A percentile compares a stretch with the other conserved stretches of the same genome.
These are phyloP conservation scores for Lasioglossum marginatum DNA, from an alignment of 2,888 invertebrate genomes.

Conservation along the genomic window DNA sequence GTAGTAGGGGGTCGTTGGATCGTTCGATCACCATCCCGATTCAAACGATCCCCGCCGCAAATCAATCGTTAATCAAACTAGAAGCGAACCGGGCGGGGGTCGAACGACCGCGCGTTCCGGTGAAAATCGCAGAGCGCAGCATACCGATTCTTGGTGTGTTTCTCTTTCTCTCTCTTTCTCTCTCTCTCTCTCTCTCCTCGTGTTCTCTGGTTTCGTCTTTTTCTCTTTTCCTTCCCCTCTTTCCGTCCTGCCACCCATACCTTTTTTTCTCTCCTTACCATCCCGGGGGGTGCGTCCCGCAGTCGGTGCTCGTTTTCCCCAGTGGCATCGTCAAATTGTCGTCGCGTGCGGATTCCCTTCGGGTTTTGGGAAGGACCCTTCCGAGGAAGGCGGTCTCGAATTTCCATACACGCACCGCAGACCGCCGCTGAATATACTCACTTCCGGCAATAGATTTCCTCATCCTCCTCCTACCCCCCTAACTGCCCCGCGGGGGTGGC, in stretches of 20 bases:
- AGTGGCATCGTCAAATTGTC: conserved; percentile 72
- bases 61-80: conserved; percentile 65
- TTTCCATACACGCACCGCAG: conserved; percentile 81
- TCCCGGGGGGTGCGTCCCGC: not conserved
- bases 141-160: not conserved
- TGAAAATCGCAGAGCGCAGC: conserved; percentile 55
- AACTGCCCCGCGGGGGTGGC: not conserved
- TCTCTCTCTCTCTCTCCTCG: not conserved
- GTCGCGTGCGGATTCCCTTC: conserved; percentile 77
- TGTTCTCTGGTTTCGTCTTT: conserved; percentile 19
- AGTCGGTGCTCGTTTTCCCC: not conserved
- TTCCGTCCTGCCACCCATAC: not conserved
- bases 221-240: not conserved
- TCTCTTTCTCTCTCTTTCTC: not conserved
- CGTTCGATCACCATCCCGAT: conserved; percentile 26
- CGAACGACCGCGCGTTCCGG: conserved; percentile 50
- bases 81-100: conserved; percentile 13
- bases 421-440: conserved; percentile 81
- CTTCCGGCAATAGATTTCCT: conserved; percentile 84
- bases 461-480: not conserved
- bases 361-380: conserved; percentile 68
- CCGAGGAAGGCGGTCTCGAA: conserved; percentile 75
- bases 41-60: conserved; percentile 40
- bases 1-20: conserved; percentile 2
- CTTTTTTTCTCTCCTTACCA: not conserved